phyloP scores from a whole-genome alignment of 2,113 vertebrate genomes.

The Pelmatolapia mariae region DNA sequence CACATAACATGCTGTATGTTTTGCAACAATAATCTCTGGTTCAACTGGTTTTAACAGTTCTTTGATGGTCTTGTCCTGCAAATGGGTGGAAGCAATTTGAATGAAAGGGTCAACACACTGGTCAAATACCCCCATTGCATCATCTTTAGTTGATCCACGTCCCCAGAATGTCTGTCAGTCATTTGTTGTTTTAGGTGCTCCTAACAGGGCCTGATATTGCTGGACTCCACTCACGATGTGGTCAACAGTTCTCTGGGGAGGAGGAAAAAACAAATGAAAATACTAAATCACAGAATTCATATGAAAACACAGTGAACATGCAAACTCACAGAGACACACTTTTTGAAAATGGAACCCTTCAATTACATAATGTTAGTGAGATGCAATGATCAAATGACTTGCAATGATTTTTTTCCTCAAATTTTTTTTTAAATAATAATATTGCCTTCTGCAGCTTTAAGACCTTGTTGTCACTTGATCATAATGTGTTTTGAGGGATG shows the following conservation, averaged over 20 bases:
- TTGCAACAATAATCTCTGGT: background rate
- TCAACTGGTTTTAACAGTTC: background rate
- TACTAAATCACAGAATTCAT: background rate
- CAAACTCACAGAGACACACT: background rate
- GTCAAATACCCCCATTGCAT: background rate
- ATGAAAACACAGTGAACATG: background rate
- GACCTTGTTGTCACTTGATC: background rate
- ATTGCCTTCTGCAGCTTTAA: background rate
- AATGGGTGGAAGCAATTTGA: background rate
- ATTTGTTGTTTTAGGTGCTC: background rate
- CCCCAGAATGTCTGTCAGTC: background rate
- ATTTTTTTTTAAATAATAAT: background rate
- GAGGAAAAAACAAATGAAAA: rapidly evolving
- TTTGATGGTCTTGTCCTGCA: background rate
- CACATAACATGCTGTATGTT: rapidly evolving
- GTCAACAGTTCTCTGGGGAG: background rate
- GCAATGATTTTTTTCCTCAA: background rate
- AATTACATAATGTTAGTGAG: background rate
- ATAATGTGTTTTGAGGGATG: background rate
- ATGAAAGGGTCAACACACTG: background rate
- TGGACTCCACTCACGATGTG: background rate
- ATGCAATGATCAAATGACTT: background rate
- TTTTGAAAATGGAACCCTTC: background rate
- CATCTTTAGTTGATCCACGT: background rate
- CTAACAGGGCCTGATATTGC: background rate